Conservation (phyloP, 1,140 invertebrate species). For the Pachypeltis micranthus region DNA sequence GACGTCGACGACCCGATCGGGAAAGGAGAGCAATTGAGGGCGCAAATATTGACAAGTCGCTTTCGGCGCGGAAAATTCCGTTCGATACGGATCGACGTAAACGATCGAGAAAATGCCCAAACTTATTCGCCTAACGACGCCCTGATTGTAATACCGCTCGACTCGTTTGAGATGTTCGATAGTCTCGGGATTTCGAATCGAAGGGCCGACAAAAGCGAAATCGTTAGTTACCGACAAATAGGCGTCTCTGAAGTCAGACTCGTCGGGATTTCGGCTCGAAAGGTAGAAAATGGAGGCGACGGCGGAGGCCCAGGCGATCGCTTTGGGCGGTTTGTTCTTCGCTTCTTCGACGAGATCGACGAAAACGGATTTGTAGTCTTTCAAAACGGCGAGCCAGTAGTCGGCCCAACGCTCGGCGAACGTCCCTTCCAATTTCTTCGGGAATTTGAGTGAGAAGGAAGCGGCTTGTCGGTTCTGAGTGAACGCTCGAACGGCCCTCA, state of each 20-base stretch:
- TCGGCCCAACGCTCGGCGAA: conserved; percentile 48
- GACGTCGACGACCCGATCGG: conserved; percentile 58
- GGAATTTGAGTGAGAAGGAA: too few species aligned
- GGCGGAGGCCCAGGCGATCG: conserved; percentile 37
- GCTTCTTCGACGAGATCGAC: conserved; percentile 43
- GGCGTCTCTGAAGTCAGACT: conserved; percentile 45
- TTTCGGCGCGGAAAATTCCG: conserved; percentile 53
- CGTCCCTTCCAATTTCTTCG: conserved; percentile 40
- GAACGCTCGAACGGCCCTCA: too few species aligned
- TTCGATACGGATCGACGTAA: conserved; percentile 55
- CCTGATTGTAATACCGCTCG: conserved; percentile 50
- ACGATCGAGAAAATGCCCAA: conserved; percentile 61
- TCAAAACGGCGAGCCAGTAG: conserved; percentile 47
- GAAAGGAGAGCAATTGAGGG: conserved; percentile 45
- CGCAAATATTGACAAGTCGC: conserved; percentile 57
- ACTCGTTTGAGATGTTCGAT: conserved; percentile 49
- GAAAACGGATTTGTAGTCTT: conserved; percentile 47
- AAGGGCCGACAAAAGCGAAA: conserved; percentile 49
- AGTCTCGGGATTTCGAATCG: conserved; percentile 52
- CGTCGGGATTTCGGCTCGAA: conserved; percentile 49
- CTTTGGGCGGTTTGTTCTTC: conserved; percentile 42
- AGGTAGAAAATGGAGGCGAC: conserved; percentile 36
- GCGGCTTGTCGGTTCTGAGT: too few species aligned
- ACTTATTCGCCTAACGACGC: conserved; percentile 48
- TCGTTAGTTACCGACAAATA: conserved; percentile 46